Evolutionary conservation across 2,113 vertebrate genomes (phyloP), one percentile per base, ranked within the genome.

Genomic region (Silurus meridionalis): DNA sequence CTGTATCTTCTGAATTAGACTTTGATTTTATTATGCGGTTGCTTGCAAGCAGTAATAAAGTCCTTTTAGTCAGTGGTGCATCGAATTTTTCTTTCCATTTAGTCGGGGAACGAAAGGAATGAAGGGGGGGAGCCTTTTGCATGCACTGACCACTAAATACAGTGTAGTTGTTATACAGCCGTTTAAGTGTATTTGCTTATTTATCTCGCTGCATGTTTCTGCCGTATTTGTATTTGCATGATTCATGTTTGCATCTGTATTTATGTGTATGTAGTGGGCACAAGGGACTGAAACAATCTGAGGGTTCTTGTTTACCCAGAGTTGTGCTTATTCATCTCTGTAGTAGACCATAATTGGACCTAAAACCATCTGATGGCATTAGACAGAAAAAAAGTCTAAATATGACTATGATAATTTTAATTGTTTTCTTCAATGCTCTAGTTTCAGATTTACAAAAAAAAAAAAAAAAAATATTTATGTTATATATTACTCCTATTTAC

Each of bases 141-240:
- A 64, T 69, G 28, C 19, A 25, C 84, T 64, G 75, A 48, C 60
- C 52, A 23, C 84, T 69, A 69, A 85, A 61, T 28, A 61, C 46
- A 82, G 25, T n/a, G 69, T 25, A 67, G 25, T 75, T 57, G 61
- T 86, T 64, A 67, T 77, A 19, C 28, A 74, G 15, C 50, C 5
- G 14, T 19, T 23, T 6, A 7, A 64, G 64, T 48, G 2, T 75
- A 82, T 82, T 82, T 82, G 50, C 53, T 46, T 48, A 60, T 58
- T 46, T 60, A 63, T 86, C 78, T 50, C 3, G 19, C 37, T 80
- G 67, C 55, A 37, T 61, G 25, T 69, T 80, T 72, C 64, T 46
- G 50, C n/a, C 19, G 25, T 74, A 57, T 52, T 86, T 74, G 8
- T 61, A 58, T 81, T 86, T 82, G 80, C 80, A 83, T 87, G 69